Evolutionary conservation across 2,113 vertebrate species (phyloP), one percentile per base, ranked within the genome.

Genomic region (Thamnaconus septentrionalis): DNA sequence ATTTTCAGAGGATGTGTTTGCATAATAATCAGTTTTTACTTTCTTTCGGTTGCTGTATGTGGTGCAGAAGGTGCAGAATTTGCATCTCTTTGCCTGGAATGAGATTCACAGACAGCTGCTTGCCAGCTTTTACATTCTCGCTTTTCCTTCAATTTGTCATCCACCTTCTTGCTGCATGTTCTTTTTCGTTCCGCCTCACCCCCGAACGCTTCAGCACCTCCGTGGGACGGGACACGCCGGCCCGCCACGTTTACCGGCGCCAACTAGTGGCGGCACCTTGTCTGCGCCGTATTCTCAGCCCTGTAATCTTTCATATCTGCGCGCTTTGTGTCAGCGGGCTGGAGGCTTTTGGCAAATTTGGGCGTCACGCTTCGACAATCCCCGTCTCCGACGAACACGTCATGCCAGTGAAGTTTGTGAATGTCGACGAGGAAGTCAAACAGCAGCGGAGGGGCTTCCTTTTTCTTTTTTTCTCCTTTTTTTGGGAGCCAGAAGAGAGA

Each of bases 351-450:
- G 18, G 18, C 18, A 31, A 31, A 31, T 31, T 31, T 31, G 18
- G 18, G 18, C 18, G 18, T 31, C 18, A 31, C 18, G 18, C 18
- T 31, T 31, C 18, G 18, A 31, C 18, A 31, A 31, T 31, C 18
- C 18, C 18, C 18, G 2, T 31, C 18, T 31, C 18, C 18, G 18
- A 31, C 18, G 5, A 71, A 61, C 66, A 48, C 2, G 60, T 69
- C 77, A 52, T 59, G 61, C 47, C 8, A 39, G 11, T 52, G 4
- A 61, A 64, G 79, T 73, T 83, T 66, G 52, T 66, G 50, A 78
- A 81, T 53, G 18, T 54, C 59, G 82, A 59, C 69, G 39, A 44
- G 59, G 70, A 62, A 81, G 73, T 78, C 68, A 59, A 79, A 58
- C 59, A 53, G 51, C 41, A 45, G 62, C 8, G 52, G 77, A 69